phyloP scores from a whole-genome alignment of 2,113 vertebrate species.

The Phylloscopus whistleri region DNA sequence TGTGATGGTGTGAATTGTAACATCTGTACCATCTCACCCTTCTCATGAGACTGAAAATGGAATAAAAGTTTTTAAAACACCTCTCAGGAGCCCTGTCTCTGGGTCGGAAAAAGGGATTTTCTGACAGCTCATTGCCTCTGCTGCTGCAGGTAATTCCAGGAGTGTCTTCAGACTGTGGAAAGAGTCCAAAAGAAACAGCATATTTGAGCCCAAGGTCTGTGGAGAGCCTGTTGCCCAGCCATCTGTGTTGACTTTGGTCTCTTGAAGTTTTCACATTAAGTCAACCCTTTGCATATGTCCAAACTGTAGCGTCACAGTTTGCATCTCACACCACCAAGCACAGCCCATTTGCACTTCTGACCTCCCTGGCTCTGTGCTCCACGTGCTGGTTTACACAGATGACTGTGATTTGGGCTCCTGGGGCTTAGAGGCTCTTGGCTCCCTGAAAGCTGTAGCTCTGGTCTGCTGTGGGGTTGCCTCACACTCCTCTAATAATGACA shows the following conservation, averaged over 20 bases:
- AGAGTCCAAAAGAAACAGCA: neutral
- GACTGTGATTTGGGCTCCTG: neutral
- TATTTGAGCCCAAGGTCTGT: neutral
- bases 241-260: neutral
- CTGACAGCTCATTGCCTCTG: neutral
- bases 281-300: rapidly evolving
- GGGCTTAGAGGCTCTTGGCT: neutral
- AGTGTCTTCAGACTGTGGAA: neutral
- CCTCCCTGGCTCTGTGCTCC: neutral
- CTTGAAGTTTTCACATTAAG: neutral
- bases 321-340: too few relatives aligned
- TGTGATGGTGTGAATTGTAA: too few relatives aligned
- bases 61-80: neutral
- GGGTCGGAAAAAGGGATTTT: neutral
- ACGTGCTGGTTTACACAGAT: neutral
- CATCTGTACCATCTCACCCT: neutral
- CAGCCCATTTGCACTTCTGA: neutral
- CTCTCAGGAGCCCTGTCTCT: neutral
- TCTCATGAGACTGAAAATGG: neutral
- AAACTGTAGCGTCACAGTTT: neutral
- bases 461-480: neutral
- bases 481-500: neutral
- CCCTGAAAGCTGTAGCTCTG: neutral
- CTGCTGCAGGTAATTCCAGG: neutral
- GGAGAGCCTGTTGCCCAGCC: neutral